phyloP scores from a whole-genome alignment of 1,140 invertebrate genomes.

The Thaumetopoea pityocampa region DNA sequence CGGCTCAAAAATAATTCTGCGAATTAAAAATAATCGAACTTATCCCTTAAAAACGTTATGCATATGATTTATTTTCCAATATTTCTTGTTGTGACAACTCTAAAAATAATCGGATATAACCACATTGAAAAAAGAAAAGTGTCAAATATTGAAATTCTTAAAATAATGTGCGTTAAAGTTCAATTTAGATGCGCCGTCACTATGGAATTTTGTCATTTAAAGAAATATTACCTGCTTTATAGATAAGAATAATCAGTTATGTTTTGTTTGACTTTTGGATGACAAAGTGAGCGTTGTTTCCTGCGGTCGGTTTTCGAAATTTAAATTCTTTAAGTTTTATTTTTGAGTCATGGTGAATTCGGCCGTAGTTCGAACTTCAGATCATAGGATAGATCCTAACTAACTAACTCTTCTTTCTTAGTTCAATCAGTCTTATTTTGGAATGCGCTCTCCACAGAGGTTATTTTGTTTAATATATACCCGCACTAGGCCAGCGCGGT shows the following conservation, averaged over 20 bases:
- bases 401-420: too few relatives aligned
- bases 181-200: slow-evolving; percentile 2
- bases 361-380: too few relatives aligned
- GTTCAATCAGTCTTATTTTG: too few relatives aligned
- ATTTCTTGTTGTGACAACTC: not conserved
- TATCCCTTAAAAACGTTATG: slow-evolving; percentile 5
- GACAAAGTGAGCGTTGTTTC: slow-evolving; percentile 48
- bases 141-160: slow-evolving; percentile 12
- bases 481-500: too few relatives aligned
- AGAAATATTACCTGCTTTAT: slow-evolving; percentile 55
- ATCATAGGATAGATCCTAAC: too few relatives aligned
- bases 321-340: too few relatives aligned
- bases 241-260: slow-evolving; percentile 67
- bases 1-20: not conserved
- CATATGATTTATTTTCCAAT: slow-evolving; percentile 23
- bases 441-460: too few relatives aligned
- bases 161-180: slow-evolving; percentile 1
- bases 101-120: not conserved
- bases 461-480: too few relatives aligned
- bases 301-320: not conserved
- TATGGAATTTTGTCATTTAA: slow-evolving; percentile 54
- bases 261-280: slow-evolving; percentile 51
- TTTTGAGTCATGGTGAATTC: too few relatives aligned
- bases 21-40: slow-evolving; percentile 1
- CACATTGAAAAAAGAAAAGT: slow-evolving; percentile 11